Conservation (phyloP, 1,140 invertebrate species). For the Plodia interpunctella region DNA sequence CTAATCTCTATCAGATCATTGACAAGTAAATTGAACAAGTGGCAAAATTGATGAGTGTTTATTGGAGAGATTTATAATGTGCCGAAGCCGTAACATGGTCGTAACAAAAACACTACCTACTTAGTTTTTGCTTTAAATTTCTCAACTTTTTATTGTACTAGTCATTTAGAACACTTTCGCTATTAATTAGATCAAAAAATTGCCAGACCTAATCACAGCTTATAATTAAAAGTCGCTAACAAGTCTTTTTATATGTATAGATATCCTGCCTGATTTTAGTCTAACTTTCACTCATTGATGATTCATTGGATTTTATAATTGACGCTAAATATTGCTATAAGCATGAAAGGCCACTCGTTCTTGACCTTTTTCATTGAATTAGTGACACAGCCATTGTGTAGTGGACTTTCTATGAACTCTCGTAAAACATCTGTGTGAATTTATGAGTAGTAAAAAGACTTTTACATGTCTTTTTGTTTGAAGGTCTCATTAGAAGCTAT, state of each 20-base stretch:
- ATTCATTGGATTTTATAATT: conserved; percentile 66
- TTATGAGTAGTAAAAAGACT: background rate
- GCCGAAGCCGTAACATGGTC: too few relatives aligned
- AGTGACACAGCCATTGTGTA: conserved; percentile 31
- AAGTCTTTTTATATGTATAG: conserved; percentile 11
- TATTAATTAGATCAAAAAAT: conserved; percentile 1
- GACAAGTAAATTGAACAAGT: too few relatives aligned
- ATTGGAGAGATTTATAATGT: too few relatives aligned
- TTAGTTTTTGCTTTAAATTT: background rate
- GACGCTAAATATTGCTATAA: conserved; percentile 53
- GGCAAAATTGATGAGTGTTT: too few relatives aligned
- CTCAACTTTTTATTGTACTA: background rate
- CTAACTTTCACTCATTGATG: conserved; percentile 59
- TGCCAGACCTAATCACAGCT: background rate
- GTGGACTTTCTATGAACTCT: background rate
- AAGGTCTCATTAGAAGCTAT: background rate
- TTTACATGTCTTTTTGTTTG: conserved; percentile 2
- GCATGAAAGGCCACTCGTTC: conserved; percentile 39
- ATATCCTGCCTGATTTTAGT: conserved; percentile 50
- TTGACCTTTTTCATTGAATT: conserved; percentile 55
- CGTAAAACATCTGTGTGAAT: background rate
- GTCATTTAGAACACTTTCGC: background rate
- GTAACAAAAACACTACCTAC: too few relatives aligned
- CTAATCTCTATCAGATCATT: too few relatives aligned
- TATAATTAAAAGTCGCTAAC: background rate